Evolutionary conservation across 2,113 vertebrate species (phyloP), one percentile per base, ranked within the genome.

Genomic region (Lontra canadensis): DNA sequence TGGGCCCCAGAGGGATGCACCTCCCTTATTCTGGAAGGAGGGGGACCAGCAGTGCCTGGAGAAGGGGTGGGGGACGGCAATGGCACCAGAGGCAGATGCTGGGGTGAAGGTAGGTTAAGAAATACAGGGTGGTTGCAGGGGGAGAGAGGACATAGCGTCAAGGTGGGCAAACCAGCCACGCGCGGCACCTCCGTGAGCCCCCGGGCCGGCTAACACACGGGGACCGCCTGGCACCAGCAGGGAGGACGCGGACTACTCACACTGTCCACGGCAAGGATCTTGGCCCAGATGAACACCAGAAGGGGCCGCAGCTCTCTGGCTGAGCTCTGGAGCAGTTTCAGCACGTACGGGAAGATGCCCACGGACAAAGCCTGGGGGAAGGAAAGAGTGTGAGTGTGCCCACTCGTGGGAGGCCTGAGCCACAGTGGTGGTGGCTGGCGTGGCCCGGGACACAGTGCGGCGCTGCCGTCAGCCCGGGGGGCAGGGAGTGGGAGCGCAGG

Each of bases 271-370:
- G 99, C 99, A 23, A 99, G 99, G 97, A 99, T 99, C 98, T 99
- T 99, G 97, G 99, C 99, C 99, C 99, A 99, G 98, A 99, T 99
- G 99, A 99, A 99, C 71, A 99, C 99, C 1, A 99, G 99, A 55
- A 99, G 99, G 0, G 99, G 99, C 23, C 99, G 98, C 96, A 99
- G 99, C 98, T 99, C 99, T 71, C 99, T 98, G 74, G 99, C 99
- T 4, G 99, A 99, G 96, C 99, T 99, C 97, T 99, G 99, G 2
- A 99, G 99, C 18, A 99, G 99, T 98, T 99, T 99, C 97, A 99
- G 98, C 52, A 99, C 99, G 0, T 99, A 99, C 0, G 99, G 99
- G 98, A 99, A 99, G 94, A 99, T 99, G 96, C 99, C 99, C 10
- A 99, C 99, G 0, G 99, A 99, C 71, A 99, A 98, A 14, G 99